Evolutionary conservation across 2,113 vertebrate genomes (phyloP), one percentile per base, ranked within the genome.

Genomic region (Brachypodius melanocephalos): DNA sequence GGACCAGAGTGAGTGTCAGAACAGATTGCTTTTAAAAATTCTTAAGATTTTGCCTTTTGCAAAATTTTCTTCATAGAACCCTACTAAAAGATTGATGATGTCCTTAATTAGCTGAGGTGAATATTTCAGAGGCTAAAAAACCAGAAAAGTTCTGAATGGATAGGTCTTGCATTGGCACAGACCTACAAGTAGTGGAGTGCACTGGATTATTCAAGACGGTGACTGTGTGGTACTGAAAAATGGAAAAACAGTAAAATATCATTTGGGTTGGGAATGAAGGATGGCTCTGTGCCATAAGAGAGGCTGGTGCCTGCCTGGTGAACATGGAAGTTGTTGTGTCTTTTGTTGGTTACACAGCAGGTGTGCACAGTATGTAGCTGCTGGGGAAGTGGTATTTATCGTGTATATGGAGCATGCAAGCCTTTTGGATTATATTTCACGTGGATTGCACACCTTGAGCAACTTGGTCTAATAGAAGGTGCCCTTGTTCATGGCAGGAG

Each of bases 401-500:
- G 16, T 12, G 2, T 40, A 26, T 22, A 8, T 61, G 17, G 22
- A 46, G 21, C 26, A 17, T 12, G 34, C 7, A 65, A 55, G 3
- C 12, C 52, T 40, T 42, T 51, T 78, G 54, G 49, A 20, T 55
- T 68, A 4, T 34, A 43, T n/a, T 42, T 69, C 8, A 28, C 1
- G 2, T 14, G 29, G 67, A 43, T 1, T 83, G 34, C 8, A 93
- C 63, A 68, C 43, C 22, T 17, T 58, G 15, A 66, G 59, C 31
- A 66, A 9, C 6, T 36, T 43, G 18, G 6, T 66, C 10, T 43
- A 57, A 49, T 32, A 21, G 31, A 57, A 72, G 32, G 5, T 36
- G 25, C 17, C 16, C 2, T 0, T 55, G 29, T 7, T 31, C 8
- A 18, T 22, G 42, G 26, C 26, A 42, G 32, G 17, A 3, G 7